Conservation (phyloP, 1,140 invertebrate genomes). For the Drosophila leontia region DNA sequence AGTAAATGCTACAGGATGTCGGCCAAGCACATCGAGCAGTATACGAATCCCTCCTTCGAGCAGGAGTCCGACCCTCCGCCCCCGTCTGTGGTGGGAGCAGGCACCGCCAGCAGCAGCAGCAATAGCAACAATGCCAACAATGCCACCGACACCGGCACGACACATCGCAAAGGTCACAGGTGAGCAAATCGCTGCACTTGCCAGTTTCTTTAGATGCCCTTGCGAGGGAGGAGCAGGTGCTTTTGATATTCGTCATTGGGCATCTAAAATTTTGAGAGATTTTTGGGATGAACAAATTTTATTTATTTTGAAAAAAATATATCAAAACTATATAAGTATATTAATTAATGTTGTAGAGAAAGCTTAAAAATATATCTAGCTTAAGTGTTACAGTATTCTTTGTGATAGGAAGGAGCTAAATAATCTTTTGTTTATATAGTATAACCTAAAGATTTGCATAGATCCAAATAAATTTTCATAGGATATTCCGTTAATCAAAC, state of each 20-base stretch:
- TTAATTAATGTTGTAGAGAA: too few relatives aligned
- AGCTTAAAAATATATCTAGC: background rate
- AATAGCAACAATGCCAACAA: constrained; percentile 34
- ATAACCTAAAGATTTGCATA: too few relatives aligned
- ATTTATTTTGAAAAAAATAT: too few relatives aligned
- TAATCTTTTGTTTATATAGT: too few relatives aligned
- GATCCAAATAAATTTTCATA: background rate
- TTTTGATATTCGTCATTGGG: background rate
- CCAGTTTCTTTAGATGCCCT: constrained; percentile 14
- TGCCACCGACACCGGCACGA: constrained; percentile 60
- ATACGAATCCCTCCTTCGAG: constrained; percentile 80
- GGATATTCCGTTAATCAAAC: background rate
- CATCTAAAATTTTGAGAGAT: background rate
- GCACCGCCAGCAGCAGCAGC: constrained; percentile 11
- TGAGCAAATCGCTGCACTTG: constrained; percentile 64
- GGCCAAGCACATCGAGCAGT: constrained; percentile 68
- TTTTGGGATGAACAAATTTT: background rate
- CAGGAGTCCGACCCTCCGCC: constrained; percentile 58
- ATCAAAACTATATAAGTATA: too few relatives aligned
- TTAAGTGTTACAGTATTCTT: background rate
- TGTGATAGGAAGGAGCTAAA: too few relatives aligned
- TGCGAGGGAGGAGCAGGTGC: constrained; percentile 2
- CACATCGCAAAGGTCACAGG: constrained; percentile 84
- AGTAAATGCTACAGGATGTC: constrained; percentile 72
- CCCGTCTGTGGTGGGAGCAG: constrained; percentile 20